phyloP scores from a whole-genome alignment of 2,888 invertebrate genomes.

The Antitype chi region DNA sequence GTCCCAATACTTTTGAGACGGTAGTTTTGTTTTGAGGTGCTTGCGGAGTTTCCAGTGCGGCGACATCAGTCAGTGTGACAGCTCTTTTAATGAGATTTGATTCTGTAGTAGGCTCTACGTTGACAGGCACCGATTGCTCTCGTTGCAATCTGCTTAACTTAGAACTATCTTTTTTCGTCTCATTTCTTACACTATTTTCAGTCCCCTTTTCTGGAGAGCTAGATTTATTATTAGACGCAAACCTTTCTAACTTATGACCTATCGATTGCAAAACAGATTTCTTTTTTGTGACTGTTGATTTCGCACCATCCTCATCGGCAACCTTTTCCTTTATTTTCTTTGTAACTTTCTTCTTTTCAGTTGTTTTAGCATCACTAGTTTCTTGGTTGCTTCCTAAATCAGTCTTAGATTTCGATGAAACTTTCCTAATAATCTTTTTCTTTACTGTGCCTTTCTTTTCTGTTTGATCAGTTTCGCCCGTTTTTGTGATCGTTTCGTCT shows the following conservation, averaged over 20 bases:
- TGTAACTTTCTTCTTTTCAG: constrained; percentile 85
- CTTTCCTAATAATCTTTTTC: constrained; percentile 87
- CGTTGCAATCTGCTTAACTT: constrained; percentile 91
- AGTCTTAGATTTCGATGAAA: constrained; percentile 87
- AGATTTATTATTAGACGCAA: constrained; percentile 89
- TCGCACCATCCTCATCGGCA: constrained; percentile 78
- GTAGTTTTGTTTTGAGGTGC: constrained; percentile 91
- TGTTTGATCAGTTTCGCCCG: constrained; percentile 73
- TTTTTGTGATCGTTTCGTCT: constrained; percentile 75
- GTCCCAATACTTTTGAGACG: constrained; percentile 94
- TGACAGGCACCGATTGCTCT: constrained; percentile 92
- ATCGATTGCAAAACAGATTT: constrained; percentile 93
- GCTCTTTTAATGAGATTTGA: constrained; percentile 93
- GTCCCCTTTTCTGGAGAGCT: constrained; percentile 87
- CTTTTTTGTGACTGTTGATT: constrained; percentile 88
- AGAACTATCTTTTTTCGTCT: constrained; percentile 77
- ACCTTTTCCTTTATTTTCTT: constrained; percentile 86
- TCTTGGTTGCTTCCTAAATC: constrained; percentile 79
- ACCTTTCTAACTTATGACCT: constrained; percentile 94
- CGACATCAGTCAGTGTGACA: constrained; percentile 93
- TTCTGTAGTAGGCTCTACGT: constrained; percentile 90
- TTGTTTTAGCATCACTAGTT: constrained; percentile 75
- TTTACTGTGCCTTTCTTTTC: constrained; percentile 86
- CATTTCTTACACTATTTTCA: constrained; percentile 74
- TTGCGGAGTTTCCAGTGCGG: constrained; percentile 83